Percentiles rank a stretch among this genome's conserved stretches.
These are phyloP conservation scores for Limnephilus marmoratus DNA, from an alignment of 2,888 invertebrate species.

Conservation along the genomic window DNA sequence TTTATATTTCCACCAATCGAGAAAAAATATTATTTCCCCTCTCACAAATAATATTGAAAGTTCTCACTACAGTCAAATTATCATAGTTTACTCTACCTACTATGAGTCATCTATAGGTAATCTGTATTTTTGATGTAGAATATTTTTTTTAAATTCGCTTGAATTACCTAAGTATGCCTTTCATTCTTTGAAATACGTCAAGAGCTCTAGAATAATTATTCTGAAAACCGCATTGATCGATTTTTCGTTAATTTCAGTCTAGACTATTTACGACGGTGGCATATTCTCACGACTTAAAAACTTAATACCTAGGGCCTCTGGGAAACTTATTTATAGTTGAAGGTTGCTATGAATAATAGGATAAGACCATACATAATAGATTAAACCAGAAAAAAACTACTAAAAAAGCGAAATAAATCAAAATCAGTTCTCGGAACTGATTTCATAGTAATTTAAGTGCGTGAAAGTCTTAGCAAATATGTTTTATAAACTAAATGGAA, in stretches of 20 bases:
- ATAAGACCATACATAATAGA: not conserved
- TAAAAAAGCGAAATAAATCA: not conserved
- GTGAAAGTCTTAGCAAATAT: not conserved
- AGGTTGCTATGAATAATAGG: not conserved
- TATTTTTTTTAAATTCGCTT: no score
- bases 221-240: not conserved
- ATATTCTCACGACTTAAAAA: not conserved
- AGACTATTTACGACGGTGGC: not conserved
- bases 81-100: no score
- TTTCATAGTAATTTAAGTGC: not conserved
- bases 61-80: no score
- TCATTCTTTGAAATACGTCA: not conserved
- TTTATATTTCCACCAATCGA: no score
- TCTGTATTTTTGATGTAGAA: no score
- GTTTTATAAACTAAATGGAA: not conserved
- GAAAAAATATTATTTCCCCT: no score
- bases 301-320: not conserved
- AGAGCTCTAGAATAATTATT: not conserved
- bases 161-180: not conserved
- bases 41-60: no score
- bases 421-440: not conserved
- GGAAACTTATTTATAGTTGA: not conserved
- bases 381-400: not conserved
- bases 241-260: not conserved
- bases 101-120: no score